These are phyloP conservation scores for Urosaurus nigricauda DNA, from an alignment of 2,797 vertebrate genomes.

Conservation along the genomic window DNA sequence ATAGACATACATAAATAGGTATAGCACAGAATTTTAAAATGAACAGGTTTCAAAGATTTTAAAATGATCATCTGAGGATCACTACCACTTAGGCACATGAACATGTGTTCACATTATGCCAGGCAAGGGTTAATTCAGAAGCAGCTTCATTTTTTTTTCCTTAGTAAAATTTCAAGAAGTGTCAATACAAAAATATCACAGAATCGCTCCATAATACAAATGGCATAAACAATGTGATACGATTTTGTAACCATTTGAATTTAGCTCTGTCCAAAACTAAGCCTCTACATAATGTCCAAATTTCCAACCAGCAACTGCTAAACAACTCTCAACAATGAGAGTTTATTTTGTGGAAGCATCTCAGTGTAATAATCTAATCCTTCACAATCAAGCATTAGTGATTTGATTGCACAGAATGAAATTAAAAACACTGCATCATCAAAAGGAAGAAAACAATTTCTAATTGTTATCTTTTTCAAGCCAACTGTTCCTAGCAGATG, in stretches of 20 bases:
- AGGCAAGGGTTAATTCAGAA: background rate
- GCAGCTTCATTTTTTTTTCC: background rate
- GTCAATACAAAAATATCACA: background rate
- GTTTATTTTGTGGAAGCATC: conserved; percentile 26
- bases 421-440: conserved; percentile 40
- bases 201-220: background rate
- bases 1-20: background rate
- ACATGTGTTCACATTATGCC: background rate
- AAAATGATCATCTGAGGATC: too few species aligned
- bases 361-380: conserved; percentile 23
- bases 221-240: background rate
- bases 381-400: conserved; percentile 19
- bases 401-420: conserved; percentile 26
- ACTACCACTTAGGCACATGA: background rate
- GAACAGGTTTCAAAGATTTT: background rate
- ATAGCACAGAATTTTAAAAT: background rate
- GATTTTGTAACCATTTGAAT: conserved; percentile 3
- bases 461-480: conserved; percentile 34
- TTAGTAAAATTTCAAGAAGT: background rate
- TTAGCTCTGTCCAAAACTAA: conserved; percentile 6
- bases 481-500: conserved; percentile 47
- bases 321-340: conserved; percentile 1
- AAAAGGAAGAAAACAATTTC: conserved; percentile 18
- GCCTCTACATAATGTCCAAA: background rate
- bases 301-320: background rate